Percentiles rank a stretch among this genome's conserved stretches.
Evolutionary conservation across 2,888 invertebrate species (phyloP).

Genomic region (Lasioglossum vierecki): DNA sequence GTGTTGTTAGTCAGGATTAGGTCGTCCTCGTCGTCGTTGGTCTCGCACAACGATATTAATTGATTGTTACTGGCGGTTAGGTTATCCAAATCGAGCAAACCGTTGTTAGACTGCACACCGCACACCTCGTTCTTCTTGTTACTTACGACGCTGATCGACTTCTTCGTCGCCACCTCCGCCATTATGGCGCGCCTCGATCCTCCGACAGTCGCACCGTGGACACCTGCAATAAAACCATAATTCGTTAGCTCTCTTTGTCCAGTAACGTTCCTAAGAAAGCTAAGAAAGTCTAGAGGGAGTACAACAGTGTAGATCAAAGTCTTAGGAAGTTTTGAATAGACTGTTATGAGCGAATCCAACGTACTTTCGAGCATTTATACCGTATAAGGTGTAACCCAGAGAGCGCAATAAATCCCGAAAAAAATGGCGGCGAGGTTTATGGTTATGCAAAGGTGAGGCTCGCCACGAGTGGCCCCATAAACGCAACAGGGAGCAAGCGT

Average conservation of each 20-base stretch:
- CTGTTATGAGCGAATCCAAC: too few species aligned
- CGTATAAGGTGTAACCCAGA: neutral
- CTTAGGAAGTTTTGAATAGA: neutral
- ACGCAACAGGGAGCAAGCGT: constrained; percentile 18
- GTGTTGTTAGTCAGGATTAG: constrained; percentile 78
- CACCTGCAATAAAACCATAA: constrained; percentile 66
- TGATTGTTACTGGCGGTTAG: constrained; percentile 82
- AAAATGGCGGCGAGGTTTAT: constrained; percentile 8
- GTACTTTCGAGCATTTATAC: neutral
- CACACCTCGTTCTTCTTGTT: constrained; percentile 82
- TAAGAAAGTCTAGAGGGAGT: neutral
- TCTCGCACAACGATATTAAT: constrained; percentile 79
- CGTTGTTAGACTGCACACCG: constrained; percentile 83
- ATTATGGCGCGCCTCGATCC: constrained; percentile 73
- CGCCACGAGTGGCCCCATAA: constrained; percentile 22
- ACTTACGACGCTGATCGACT: constrained; percentile 82
- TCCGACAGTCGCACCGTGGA: constrained; percentile 63
- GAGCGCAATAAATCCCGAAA: neutral
- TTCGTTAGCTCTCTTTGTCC: neutral
- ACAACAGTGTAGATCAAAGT: too few species aligned
- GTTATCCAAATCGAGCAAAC: constrained; percentile 83
- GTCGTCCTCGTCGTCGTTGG: constrained; percentile 80
- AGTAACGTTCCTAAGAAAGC: neutral
- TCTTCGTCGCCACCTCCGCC: constrained; percentile 83
- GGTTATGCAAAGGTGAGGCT: constrained; percentile 10